Evolutionary conservation across 64 coral and sea anemone genomes (phyloP).

Genomic region (Actinia tenebrosa): DNA sequence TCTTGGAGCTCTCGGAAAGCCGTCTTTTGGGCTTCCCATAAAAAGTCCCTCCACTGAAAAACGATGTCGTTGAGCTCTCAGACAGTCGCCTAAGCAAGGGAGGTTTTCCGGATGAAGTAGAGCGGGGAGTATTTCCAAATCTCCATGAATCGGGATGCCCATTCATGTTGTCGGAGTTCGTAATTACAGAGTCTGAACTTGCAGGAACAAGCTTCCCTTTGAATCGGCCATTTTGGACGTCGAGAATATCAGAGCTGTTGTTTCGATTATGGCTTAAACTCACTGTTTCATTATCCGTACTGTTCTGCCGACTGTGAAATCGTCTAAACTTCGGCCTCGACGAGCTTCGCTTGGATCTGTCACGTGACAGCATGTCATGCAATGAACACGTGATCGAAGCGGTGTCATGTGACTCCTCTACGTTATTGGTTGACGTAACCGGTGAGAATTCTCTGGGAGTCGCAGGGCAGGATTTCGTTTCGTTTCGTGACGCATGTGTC

Average conservation of each 20-base stretch:
- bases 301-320: conserved; percentile 54
- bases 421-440: not conserved
- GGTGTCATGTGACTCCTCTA: conserved; percentile 24
- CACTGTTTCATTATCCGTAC: conserved; percentile 37
- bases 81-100: conserved; percentile 62
- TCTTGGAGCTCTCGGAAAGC: conserved; percentile 64
- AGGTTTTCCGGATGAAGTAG: conserved; percentile 23
- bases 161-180: conserved; percentile 23
- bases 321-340: conserved; percentile 48
- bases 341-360: conserved; percentile 49
- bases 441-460: conserved; percentile 17
- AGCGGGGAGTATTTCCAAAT: not conserved
- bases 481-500: not conserved
- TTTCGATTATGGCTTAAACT: conserved; percentile 39
- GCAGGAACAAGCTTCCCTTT: conserved; percentile 37
- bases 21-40: conserved; percentile 48
- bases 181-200: conserved; percentile 76
- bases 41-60: conserved; percentile 18
- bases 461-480: conserved; percentile 22
- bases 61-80: conserved; percentile 53
- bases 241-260: conserved; percentile 64
- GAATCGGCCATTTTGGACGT: conserved; percentile 25
- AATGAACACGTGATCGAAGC: conserved; percentile 24
- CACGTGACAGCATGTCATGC: conserved; percentile 49
- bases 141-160: not conserved